These are phyloP conservation scores for Eonycteris spelaea DNA, from an alignment of 2,113 vertebrate species.

Conservation along the genomic window DNA sequence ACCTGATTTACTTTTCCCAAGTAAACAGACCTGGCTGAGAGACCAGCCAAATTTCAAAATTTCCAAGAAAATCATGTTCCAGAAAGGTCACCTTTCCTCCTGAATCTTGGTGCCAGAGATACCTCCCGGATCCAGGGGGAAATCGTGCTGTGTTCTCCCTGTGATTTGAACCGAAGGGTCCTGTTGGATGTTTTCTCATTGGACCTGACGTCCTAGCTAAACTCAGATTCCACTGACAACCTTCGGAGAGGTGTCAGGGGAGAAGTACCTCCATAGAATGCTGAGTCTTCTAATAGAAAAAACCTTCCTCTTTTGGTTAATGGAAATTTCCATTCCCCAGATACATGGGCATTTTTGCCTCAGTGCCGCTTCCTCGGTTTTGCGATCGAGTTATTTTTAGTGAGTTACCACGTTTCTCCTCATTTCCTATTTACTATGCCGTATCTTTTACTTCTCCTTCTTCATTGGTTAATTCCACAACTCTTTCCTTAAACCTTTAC, in stretches of 20 bases:
- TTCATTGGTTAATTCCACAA: constrained; percentile 10
- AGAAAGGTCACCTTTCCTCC: background rate
- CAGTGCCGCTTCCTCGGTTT: constrained; percentile 16
- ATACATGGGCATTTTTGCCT: background rate
- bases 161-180: background rate
- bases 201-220: background rate
- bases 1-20: background rate
- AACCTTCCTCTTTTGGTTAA: background rate
- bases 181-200: background rate
- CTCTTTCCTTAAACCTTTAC: constrained; percentile 29
- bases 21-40: background rate
- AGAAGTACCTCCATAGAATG: background rate
- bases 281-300: background rate
- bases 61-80: background rate
- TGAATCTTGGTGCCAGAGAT: background rate
- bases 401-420: background rate
- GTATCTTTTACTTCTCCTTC: constrained; percentile 35
- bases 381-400: constrained; percentile 64
- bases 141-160: background rate
- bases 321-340: constrained; percentile 57
- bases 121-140: background rate
- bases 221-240: background rate
- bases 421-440: background rate
- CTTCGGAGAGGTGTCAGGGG: background rate
- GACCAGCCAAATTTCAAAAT: background rate